Evolutionary conservation across 2,113 vertebrate genomes (phyloP), one percentile per base, ranked within the genome.

Genomic region (Carassius gibelio): DNA sequence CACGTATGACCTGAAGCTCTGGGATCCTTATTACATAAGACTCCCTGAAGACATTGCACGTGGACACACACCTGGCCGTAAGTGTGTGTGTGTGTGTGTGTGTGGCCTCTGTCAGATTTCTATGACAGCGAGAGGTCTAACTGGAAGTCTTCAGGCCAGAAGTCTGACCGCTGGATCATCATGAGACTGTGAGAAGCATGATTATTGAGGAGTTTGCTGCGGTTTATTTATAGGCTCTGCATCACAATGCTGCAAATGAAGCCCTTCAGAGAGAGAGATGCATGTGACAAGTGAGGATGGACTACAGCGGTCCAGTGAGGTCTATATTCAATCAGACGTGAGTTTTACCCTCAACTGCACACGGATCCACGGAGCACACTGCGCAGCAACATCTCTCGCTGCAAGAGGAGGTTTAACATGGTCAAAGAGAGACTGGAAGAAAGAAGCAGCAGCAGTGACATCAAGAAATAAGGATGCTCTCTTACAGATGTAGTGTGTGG

Each of bases 1-100:
- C 61, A 66, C 36, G 11, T 45, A 78, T 79, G 84, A 74, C 83
- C 83, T 84, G 74, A 69, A 78, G 62, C 84, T 19, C 34, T 26
- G 72, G 68, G n/a, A 45, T 77, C 75, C 50, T 62, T 66, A 48
- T 88, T 88, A 84, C 38, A 86, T 84, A 89, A 89, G 85, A 81
- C 66, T 75, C 75, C 84, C 59, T 62, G 17, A 36, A 36, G 81
- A 48, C 61, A 62, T 55, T 68, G 75, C 82, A 85, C 77, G n/a
- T 82, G 74, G 69, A 83, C 59, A 69, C 34, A 81, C 48, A 86
- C 76, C 77, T 84, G 81, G 48, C 34, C 10, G n/a, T 59, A 21
- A 3, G 19, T 17, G 55, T 59, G 55, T 55, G 55, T 57, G 5
- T 64, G 34, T 75, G 26, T 55, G 21, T 57, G 5, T 64, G 34